Conservation (phyloP, 1,140 invertebrate genomes). For the Zaprionus inermis region DNA sequence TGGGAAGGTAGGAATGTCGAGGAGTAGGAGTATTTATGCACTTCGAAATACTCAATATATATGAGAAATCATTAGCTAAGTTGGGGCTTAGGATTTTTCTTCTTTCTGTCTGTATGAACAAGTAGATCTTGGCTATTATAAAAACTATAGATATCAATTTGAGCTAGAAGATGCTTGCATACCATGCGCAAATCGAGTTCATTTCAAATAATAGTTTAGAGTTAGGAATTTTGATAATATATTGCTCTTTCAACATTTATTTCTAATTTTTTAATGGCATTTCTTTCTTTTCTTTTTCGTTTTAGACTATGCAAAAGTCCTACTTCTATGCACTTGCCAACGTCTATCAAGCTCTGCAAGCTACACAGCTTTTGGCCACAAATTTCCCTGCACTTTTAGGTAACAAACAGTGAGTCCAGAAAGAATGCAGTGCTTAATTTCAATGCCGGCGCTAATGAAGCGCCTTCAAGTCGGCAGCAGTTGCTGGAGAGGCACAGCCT, state of each 20-base stretch:
- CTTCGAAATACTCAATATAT: too few relatives aligned
- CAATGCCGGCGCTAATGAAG: conserved; percentile 69
- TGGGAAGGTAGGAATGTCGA: too few relatives aligned
- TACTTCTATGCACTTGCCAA: not conserved
- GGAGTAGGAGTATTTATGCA: too few relatives aligned
- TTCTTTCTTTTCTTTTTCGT: not conserved
- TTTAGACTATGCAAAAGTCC: not conserved
- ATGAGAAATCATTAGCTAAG: too few relatives aligned
- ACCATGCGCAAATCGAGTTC: too few relatives aligned
- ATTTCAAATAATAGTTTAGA: not conserved
- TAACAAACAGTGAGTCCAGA: conserved; percentile 19
- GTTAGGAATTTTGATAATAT: not conserved
- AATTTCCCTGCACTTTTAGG: conserved; percentile 48
- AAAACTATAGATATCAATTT: not conserved
- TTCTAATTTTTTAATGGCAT: too few relatives aligned
- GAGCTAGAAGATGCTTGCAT: not conserved
- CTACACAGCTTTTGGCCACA: not conserved
- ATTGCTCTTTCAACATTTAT: too few relatives aligned
- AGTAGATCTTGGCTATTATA: too few relatives aligned
- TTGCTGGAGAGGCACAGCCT: too few relatives aligned
- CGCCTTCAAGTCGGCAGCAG: conserved; percentile 25
- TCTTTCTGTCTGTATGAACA: too few relatives aligned
- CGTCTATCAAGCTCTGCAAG: not conserved
- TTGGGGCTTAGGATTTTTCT: too few relatives aligned
- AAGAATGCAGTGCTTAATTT: conserved; percentile 62